Conservation (phyloP, 2,113 vertebrate genomes). For the Bagarius yarrelli region DNA sequence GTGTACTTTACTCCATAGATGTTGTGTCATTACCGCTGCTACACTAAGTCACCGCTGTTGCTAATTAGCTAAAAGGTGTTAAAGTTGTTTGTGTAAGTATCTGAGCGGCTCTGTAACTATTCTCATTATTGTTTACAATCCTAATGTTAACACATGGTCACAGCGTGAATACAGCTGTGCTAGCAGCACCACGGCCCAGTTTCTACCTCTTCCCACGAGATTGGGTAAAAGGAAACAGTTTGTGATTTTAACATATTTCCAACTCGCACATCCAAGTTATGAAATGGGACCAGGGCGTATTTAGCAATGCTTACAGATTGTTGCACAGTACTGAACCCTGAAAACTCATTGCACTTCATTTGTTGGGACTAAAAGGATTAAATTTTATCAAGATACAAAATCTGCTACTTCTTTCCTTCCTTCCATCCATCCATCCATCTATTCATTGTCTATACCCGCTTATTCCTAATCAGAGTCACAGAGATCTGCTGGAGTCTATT, state of each 20-base stretch:
- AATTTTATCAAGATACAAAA: too few relatives aligned
- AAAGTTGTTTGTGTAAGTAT: background rate
- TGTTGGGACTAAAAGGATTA: too few relatives aligned
- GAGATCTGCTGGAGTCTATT: too few relatives aligned
- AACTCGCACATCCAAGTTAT: background rate
- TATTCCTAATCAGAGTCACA: too few relatives aligned
- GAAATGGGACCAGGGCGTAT: background rate
- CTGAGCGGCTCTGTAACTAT: background rate
- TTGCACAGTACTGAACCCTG: background rate
- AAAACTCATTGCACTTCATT: background rate
- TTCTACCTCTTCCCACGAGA: slow-evolving; percentile 10
- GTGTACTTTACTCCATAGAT: background rate
- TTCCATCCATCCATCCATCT: too few relatives aligned
- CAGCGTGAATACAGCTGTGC: slow-evolving; percentile 7
- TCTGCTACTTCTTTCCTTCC: too few relatives aligned
- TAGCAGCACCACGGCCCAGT: background rate
- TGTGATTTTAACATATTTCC: background rate
- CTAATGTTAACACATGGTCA: background rate
- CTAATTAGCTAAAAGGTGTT: background rate
- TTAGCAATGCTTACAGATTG: background rate
- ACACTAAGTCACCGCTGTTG: background rate
- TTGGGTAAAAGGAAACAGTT: background rate
- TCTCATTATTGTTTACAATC: slow-evolving; percentile 15
- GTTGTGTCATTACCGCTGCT: background rate
- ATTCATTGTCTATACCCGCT: too few relatives aligned